Evolutionary conservation across 2,888 invertebrate species (phyloP), one percentile per base, ranked within the genome.

Genomic region (Epicampocera succincta): DNA sequence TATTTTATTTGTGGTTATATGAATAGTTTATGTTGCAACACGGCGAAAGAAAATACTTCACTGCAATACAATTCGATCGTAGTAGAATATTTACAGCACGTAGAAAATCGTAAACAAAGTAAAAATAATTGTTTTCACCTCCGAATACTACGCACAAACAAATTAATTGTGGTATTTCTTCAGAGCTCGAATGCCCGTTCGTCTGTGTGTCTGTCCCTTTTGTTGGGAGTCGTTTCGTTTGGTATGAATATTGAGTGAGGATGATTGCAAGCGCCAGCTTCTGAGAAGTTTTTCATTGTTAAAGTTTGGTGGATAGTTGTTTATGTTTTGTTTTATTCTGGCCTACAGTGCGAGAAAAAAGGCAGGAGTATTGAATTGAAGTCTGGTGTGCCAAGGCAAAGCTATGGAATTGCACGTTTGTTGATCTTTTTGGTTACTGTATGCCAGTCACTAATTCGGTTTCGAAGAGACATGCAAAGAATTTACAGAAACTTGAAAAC

Each of bases 111-210:
- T 82, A 82, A 82, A 82, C 82, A 78, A 75, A 78, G 78, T 61
- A 61, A 82, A 66, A 82, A 82, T 75, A 82, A 82, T 82, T 78
- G 82, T 82, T 78, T 82, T 74, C 82, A 82, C 78, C 82, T 78
- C 71, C 56, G 66, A 60, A 75, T 71, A 61, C 74, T 75, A 38
- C 63, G 68, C 60, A 52, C 52, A 58, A 42, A 33, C 29, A 74
- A 56, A 66, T 65, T 74, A 52, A 76, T 54, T 68, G 68, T 61
- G 68, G 42, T 61, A 44, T 61, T 56, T 25, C 12, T 9, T 13
- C 2, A 29, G 48, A 29, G 46, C 46, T 21, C 38, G 40, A 13
- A 33, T 33, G 33, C 8, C 0, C 42, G 17, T 56, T 25, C 29
- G 33, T 44, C 52, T 42, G 60, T 15, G 40, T 17, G 13, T 42